Evolutionary conservation across 2,888 invertebrate genomes (phyloP), one percentile per base, ranked within the genome.

Genomic region (Gisinianus flammeolus): DNA sequence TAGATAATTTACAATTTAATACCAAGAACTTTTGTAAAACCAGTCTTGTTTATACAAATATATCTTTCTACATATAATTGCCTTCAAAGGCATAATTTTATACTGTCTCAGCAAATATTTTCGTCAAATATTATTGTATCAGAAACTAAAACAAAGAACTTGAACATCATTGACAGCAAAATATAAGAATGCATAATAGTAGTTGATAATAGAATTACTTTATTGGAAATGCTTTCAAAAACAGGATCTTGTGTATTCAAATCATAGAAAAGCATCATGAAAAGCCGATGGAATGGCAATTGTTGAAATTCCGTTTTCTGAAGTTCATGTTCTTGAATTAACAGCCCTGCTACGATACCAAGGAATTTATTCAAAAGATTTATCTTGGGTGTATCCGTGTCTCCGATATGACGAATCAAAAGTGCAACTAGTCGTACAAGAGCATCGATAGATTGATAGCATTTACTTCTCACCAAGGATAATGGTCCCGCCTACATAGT

Each of bases 251-350:
- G 94, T 82, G 94, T 93, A 87, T 96, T 98, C 86, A 99, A 90
- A 86, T 99, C 99, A 81, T 98, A 91, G 88, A 98, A 98, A 66
- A 99, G 90, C 91, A 97, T 96, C 81, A 98, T 93, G 85, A 99
- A 93, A 82, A 99, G 93, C 71, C 99, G 91, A 87, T 99, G 98
- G 88, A 98, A 99, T 0, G 99, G 98, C 85, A 99, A 89, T 88
- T 98, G 98, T 86, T 98, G 97, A 89, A 99, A 99, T 81, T 94
- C 95, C 0, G 91, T 90, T 78, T 92, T 91, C 69, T 95, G 92
- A 82, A 94, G 92, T 83, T 99, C 98, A 85, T 98, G 98, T 87
- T 99, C 99, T 88, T 97, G 96, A 76, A 98, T 89, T 79, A 99
- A 89, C 77, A 98, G 97, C 1, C 97, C 97, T 6, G 97, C 94